A percentile compares a stretch with the other conserved stretches of the same genome.
These are phyloP conservation scores for Rhabdornis inornatus DNA, from an alignment of 2,113 vertebrate species.

Conservation along the genomic window DNA sequence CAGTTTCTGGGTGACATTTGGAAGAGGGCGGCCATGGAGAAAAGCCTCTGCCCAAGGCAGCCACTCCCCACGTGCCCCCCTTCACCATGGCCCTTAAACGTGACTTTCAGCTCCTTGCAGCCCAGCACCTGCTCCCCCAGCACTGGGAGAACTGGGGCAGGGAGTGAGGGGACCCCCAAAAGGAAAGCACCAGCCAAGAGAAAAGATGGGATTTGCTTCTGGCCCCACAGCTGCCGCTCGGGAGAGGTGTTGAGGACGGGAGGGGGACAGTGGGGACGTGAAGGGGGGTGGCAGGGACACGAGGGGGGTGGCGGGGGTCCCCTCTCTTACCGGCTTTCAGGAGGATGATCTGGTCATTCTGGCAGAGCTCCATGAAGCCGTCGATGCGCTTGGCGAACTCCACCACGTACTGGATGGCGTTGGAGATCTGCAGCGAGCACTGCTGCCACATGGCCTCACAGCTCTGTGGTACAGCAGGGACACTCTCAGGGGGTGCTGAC, in stretches of 20 bases:
- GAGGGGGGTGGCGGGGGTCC: not conserved
- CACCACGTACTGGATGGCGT: constrained; percentile 90
- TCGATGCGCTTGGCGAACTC: constrained; percentile 90
- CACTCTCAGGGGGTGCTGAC: not conserved
- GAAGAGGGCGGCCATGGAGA: not conserved
- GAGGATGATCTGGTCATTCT: constrained; percentile 93
- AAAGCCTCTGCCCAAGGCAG: not conserved
- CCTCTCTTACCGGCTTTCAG: constrained; percentile 86
- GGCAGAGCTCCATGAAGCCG: constrained; percentile 92
- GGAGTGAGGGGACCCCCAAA: not conserved
- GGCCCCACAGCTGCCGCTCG: accelerated
- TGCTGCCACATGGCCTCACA: constrained; percentile 90
- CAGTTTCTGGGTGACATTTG: not conserved
- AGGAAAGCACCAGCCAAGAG: not conserved
- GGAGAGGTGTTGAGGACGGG: accelerated
- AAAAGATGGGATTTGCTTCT: not conserved
- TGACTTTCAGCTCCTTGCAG: not conserved
- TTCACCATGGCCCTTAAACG: not conserved
- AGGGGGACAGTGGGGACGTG: not conserved
- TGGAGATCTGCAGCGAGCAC: constrained; percentile 86
- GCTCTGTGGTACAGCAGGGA: constrained; percentile 60
- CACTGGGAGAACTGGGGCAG: not conserved
- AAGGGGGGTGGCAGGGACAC: not conserved
- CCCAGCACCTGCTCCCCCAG: not conserved
- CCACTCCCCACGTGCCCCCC: not conserved